Conservation (phyloP, 2,888 invertebrate genomes). For the Drosophila phalerata region DNA sequence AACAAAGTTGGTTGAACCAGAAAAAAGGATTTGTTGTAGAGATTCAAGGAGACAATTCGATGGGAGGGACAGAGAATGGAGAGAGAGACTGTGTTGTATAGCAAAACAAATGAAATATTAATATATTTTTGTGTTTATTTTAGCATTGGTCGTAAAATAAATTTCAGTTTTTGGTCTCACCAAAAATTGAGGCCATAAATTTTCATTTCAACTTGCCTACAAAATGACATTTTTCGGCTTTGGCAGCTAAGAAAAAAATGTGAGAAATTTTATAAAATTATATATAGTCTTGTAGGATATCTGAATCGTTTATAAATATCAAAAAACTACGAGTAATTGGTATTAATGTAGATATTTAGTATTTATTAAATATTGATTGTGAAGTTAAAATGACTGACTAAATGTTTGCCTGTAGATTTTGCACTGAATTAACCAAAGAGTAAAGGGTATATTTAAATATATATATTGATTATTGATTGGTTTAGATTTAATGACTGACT, state of each 20-base stretch:
- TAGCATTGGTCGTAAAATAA: constrained; percentile 63
- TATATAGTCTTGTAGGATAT: neutral
- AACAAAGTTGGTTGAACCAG: constrained; percentile 56
- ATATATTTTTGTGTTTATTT: constrained; percentile 62
- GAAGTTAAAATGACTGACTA: neutral
- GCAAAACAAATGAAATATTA: constrained; percentile 68
- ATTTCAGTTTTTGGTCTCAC: constrained; percentile 29
- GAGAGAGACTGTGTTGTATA: neutral
- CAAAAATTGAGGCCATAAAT: constrained; percentile 56
- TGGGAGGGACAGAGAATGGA: neutral
- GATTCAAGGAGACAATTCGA: neutral
- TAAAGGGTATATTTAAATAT: too few relatives aligned
- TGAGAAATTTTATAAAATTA: constrained; percentile 16
- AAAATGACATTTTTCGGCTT: constrained; percentile 48
- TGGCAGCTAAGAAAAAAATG: constrained; percentile 18
- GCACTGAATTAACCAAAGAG: too few relatives aligned
- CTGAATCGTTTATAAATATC: neutral
- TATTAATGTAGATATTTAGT: neutral
- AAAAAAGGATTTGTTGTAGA: constrained; percentile 34
- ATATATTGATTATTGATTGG: too few relatives aligned
- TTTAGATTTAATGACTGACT: too few relatives aligned
- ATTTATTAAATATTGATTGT: neutral
- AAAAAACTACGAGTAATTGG: neutral
- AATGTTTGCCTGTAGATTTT: neutral
- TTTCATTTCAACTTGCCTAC: constrained; percentile 59